These are phyloP conservation scores for Ascidia mentula DNA, from an alignment of 23 tunicate species.

Conservation along the genomic window DNA sequence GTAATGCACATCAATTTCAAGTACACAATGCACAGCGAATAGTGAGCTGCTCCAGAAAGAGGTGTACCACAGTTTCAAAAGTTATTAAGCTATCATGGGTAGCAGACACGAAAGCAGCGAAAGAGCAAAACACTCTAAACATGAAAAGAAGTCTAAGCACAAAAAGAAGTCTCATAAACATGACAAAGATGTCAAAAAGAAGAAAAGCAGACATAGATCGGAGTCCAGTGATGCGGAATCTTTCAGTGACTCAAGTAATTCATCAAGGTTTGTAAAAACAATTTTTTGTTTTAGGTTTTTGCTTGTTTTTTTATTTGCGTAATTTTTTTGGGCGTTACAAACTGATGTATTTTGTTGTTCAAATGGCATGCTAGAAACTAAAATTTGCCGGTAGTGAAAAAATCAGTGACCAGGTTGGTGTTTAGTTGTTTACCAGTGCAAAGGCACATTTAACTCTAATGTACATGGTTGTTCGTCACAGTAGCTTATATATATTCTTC, in stretches of 20 bases:
- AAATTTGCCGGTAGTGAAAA: too few species aligned
- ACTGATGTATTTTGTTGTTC: too few species aligned
- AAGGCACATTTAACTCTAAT: background rate
- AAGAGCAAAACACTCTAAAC: background rate
- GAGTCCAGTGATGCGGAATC: background rate
- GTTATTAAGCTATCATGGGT: background rate
- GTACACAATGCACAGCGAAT: too few species aligned
- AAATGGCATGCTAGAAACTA: too few species aligned
- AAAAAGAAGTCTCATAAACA: conserved; percentile 1
- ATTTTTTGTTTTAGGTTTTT: too few species aligned
- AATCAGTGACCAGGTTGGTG: background rate
- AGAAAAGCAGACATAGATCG: background rate
- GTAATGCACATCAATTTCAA: too few species aligned
- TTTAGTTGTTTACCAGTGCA: background rate
- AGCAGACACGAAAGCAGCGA: background rate
- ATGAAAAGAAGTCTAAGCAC: background rate
- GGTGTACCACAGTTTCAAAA: too few species aligned
- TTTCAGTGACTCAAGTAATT: background rate
- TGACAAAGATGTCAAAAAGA: background rate
- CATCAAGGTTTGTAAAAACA: conserved; percentile 1
- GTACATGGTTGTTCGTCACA: background rate
- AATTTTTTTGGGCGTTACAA: too few species aligned
- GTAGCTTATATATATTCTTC: too few species aligned
- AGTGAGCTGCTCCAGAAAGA: too few species aligned
- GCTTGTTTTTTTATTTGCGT: too few species aligned